Conservation (phyloP, 2,888 invertebrate genomes). For the Nomada fabriciana region DNA sequence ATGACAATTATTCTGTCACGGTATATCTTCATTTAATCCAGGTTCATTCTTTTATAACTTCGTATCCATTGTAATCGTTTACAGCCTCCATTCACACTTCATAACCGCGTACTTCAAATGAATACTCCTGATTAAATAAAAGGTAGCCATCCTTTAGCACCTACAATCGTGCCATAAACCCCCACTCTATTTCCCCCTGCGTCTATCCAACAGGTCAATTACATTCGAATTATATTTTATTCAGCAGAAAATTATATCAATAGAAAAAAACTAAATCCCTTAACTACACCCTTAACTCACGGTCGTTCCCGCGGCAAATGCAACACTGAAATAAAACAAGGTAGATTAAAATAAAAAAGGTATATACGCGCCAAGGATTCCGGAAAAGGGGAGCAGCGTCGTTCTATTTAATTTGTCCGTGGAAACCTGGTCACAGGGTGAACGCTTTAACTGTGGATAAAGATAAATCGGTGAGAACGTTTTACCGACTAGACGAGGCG, state of each 20-base stretch:
- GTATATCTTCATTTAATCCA: too few relatives aligned
- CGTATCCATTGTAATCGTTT: not conserved
- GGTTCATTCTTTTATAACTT: too few relatives aligned
- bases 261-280: too few relatives aligned
- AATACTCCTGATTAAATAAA: not conserved
- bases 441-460: constrained; percentile 40
- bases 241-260: too few relatives aligned
- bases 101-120: not conserved
- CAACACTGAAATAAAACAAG: not conserved
- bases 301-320: too few relatives aligned
- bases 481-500: constrained; percentile 53
- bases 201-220: too few relatives aligned
- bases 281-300: not conserved
- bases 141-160: too few relatives aligned
- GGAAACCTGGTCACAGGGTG: constrained; percentile 15
- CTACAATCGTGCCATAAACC: too few relatives aligned
- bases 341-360: not conserved
- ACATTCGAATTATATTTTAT: too few relatives aligned
- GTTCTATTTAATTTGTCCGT: constrained; percentile 38
- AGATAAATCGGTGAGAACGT: constrained; percentile 55
- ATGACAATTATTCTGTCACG: too few relatives aligned
- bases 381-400: not conserved
- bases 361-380: not conserved
- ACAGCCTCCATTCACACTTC: not conserved
- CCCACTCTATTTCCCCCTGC: too few relatives aligned